These are phyloP conservation scores for Galerucella nymphaeae DNA, from an alignment of 2,888 invertebrate species.

Conservation along the genomic window DNA sequence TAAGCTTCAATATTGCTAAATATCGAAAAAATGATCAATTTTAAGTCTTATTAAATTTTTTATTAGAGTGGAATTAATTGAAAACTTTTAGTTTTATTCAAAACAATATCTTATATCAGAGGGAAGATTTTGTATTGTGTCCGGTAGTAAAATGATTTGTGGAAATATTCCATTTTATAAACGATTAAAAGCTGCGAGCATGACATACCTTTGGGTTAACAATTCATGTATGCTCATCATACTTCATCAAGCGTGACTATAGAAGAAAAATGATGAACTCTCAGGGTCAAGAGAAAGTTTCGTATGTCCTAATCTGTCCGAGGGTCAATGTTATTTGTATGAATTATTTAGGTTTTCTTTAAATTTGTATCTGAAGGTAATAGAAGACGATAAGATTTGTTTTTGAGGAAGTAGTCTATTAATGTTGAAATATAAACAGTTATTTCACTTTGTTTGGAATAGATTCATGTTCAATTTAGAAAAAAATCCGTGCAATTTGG, in stretches of 20 bases:
- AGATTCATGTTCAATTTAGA: too few relatives aligned
- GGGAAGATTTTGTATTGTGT: background rate
- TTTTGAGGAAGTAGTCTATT: background rate
- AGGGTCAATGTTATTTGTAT: slow-evolving; percentile 15
- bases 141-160: background rate
- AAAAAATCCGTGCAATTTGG: too few relatives aligned
- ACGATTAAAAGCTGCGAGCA: background rate
- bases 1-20: too few relatives aligned
- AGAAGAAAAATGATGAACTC: slow-evolving; percentile 21
- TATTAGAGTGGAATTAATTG: too few relatives aligned
- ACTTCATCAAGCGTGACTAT: slow-evolving; percentile 11
- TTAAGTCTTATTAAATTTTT: too few relatives aligned
- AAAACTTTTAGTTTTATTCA: too few relatives aligned
- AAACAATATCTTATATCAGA: too few relatives aligned
- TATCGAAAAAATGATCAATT: too few relatives aligned
- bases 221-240: background rate
- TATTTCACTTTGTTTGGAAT: too few relatives aligned
- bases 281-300: slow-evolving; percentile 38
- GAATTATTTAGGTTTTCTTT: background rate
- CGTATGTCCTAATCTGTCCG: background rate
- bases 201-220: background rate
- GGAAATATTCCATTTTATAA: background rate
- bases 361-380: background rate
- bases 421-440: background rate
- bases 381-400: background rate